phyloP scores from a whole-genome alignment of 64 coral and sea anemone species.

The Trachythela sp. region DNA sequence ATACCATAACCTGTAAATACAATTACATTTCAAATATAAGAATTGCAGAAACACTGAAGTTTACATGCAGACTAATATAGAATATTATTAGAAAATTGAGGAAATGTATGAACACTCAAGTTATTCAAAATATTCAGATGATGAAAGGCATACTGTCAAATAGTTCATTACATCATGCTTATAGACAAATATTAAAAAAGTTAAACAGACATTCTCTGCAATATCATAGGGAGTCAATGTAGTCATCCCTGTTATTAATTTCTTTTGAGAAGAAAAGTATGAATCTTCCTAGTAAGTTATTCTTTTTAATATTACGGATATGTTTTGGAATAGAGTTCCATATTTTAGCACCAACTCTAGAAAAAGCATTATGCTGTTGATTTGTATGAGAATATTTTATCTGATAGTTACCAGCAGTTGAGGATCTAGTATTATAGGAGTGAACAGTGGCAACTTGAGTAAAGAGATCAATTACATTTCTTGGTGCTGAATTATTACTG shows the following conservation, averaged over 20 bases:
- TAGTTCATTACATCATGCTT: too few species aligned
- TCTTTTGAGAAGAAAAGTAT: not conserved
- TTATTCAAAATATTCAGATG: too few species aligned
- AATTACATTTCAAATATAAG: too few species aligned
- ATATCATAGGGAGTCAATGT: slow-evolving; percentile 33
- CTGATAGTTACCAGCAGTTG: slow-evolving; percentile 15
- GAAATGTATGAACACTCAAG: too few species aligned
- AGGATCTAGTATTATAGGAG: slow-evolving; percentile 34
- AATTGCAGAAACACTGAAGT: too few species aligned
- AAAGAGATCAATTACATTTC: slow-evolving; percentile 43
- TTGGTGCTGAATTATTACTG: slow-evolving; percentile 18
- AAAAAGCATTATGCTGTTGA: slow-evolving; percentile 25
- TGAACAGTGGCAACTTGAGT: slow-evolving; percentile 13
- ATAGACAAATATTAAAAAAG: too few species aligned
- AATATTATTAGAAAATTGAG: too few species aligned
- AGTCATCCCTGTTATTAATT: not conserved
- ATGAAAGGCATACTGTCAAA: too few species aligned
- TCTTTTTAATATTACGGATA: slow-evolving; percentile 3
- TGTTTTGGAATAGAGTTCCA: slow-evolving; percentile 41
- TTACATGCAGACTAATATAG: too few species aligned
- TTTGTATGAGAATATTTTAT: slow-evolving; percentile 23
- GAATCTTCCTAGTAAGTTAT: not conserved
- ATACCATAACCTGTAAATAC: too few species aligned
- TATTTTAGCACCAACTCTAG: slow-evolving; percentile 26
- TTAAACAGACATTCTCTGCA: too few species aligned